Evolutionary conservation across 2,113 vertebrate genomes (phyloP).

Genomic region (Prochilodus magdalenae): DNA sequence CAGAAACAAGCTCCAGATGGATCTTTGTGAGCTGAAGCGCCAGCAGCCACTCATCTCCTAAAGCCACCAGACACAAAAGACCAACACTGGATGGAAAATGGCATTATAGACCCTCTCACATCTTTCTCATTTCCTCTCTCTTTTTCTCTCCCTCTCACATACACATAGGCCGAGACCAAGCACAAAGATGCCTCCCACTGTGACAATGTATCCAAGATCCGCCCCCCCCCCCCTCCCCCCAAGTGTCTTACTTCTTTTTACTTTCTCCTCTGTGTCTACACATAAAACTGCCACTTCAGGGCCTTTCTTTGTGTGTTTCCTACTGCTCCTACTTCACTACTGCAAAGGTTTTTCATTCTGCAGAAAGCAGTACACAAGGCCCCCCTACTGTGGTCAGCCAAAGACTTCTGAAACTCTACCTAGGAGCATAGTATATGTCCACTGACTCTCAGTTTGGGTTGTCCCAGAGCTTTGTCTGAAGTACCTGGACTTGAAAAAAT

Average conservation of each 20-base stretch:
- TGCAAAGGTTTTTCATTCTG: not conserved
- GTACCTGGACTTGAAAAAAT: not conserved
- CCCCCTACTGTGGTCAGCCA: not conserved
- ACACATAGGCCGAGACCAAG: slow-evolving; percentile 26
- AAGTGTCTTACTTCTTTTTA: slow-evolving; percentile 27
- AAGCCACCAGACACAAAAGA: not conserved
- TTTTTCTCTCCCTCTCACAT: slow-evolving; percentile 40
- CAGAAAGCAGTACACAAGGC: not conserved
- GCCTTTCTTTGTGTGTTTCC: not conserved
- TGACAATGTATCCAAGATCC: not conserved
- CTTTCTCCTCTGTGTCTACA: not conserved
- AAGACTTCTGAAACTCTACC: not conserved
- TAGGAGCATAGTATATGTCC: not conserved
- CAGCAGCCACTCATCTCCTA: not conserved
- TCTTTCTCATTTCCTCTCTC: not conserved
- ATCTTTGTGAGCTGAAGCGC: not conserved
- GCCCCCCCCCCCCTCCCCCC: not conserved
- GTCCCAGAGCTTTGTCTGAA: not conserved
- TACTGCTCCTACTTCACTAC: not conserved
- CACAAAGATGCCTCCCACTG: slow-evolving; percentile 1
- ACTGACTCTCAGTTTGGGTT: not conserved
- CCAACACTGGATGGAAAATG: slow-evolving; percentile 4
- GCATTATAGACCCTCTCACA: not conserved
- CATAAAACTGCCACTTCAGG: not conserved
- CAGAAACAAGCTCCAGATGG: not conserved